These are phyloP conservation scores for Callipepla squamata DNA, from an alignment of 2,113 vertebrate species.

Conservation along the genomic window DNA sequence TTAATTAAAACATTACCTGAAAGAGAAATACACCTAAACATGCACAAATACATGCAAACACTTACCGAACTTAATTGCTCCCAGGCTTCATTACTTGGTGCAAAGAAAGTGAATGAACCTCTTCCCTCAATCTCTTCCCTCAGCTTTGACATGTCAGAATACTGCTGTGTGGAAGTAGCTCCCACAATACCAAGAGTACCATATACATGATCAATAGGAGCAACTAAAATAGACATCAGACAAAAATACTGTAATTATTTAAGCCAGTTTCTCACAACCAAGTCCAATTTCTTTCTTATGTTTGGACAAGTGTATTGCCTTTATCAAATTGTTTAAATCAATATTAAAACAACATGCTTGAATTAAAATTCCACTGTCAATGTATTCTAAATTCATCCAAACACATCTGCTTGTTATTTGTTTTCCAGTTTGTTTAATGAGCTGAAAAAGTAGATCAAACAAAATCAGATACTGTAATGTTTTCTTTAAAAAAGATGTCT, in stretches of 20 bases:
- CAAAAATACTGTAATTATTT: not conserved
- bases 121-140: constrained; percentile 91
- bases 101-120: constrained; percentile 94
- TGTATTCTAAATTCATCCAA: not conserved
- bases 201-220: constrained; percentile 94
- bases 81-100: constrained; percentile 97
- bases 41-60: not conserved
- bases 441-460: not conserved
- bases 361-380: not conserved
- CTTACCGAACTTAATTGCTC: constrained; percentile 87
- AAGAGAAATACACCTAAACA: not conserved
- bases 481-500: not conserved
- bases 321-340: not conserved
- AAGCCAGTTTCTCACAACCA: not conserved
- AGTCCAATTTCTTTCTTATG: not conserved
- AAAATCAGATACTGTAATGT: not conserved
- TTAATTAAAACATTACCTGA: not conserved
- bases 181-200: constrained; percentile 90
- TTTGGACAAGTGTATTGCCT: not conserved
- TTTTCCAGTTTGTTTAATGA: not conserved
- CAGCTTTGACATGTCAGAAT: constrained; percentile 87
- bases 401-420: not conserved
- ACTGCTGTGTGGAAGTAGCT: constrained; percentile 86
- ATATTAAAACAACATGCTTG: not conserved
- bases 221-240: constrained; percentile 78